Conservation (phyloP, 1,140 invertebrate species). For the Drosophila serrata region DNA sequence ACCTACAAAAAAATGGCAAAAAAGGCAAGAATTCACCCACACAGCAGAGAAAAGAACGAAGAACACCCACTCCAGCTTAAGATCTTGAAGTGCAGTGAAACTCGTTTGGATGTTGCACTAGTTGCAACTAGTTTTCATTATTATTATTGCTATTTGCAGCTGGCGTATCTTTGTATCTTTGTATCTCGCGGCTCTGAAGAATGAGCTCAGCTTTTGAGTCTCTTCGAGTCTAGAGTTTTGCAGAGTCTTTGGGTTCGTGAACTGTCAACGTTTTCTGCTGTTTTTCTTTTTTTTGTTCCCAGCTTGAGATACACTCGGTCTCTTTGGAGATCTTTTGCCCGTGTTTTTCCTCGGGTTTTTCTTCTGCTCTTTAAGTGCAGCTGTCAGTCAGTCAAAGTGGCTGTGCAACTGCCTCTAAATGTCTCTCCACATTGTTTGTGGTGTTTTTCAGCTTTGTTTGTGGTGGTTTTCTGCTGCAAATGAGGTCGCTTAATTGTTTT, state of each 20-base stretch:
- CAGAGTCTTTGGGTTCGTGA: constrained; percentile 65
- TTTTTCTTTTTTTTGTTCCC: constrained; percentile 14
- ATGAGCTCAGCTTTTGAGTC: constrained; percentile 64
- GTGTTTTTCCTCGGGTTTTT: constrained; percentile 44
- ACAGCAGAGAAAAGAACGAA: constrained; percentile 15
- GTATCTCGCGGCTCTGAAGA: constrained; percentile 64
- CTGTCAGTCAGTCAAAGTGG: constrained; percentile 79
- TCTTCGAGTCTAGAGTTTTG: constrained; percentile 6
- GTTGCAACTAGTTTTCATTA: constrained; percentile 78
- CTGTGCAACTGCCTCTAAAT: constrained; percentile 71
- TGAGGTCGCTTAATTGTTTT: constrained; percentile 81
- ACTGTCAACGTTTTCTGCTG: constrained; percentile 67
- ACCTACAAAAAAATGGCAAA: constrained; percentile 1
- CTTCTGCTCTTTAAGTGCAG: constrained; percentile 75
- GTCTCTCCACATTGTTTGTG: constrained; percentile 59
- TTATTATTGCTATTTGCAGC: constrained; percentile 59
- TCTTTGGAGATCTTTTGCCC: constrained; percentile 27
- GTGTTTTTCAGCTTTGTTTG: constrained; percentile 16
- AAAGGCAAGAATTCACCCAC: constrained; percentile 30
- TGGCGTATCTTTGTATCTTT: constrained; percentile 70
- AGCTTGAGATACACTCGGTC: constrained; percentile 14
- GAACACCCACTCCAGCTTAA: constrained; percentile 33
- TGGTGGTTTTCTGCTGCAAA: constrained; percentile 54
- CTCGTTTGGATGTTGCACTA: constrained; percentile 66
- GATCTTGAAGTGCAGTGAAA: constrained; percentile 37